A percentile compares a stretch with the other conserved stretches of the same genome.
Conservation (phyloP, 2,113 vertebrate genomes). For the Phasianus colchicus region DNA sequence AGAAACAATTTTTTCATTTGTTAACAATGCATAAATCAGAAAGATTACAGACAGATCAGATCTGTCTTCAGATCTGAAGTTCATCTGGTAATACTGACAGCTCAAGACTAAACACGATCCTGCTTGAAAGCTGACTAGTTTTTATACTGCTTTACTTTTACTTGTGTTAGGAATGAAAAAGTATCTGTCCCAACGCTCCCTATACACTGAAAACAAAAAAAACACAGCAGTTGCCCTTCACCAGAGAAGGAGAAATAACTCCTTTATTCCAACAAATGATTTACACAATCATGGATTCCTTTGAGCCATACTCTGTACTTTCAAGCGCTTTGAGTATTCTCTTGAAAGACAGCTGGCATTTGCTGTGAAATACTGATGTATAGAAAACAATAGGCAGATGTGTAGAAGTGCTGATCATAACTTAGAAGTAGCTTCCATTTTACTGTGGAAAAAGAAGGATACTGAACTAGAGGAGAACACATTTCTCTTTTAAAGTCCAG, state of each 20-base stretch:
- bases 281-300: not conserved
- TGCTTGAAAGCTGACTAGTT: constrained; percentile 4
- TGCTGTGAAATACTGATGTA: not conserved
- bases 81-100: not conserved
- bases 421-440: not conserved
- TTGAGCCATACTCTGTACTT: not conserved
- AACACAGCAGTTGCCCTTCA: not conserved
- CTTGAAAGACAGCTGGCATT: not conserved
- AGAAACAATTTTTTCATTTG: not conserved
- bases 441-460: not conserved
- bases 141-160: not conserved
- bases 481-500: not conserved
- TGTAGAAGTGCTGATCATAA: not conserved
- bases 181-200: not conserved
- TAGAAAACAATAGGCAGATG: not conserved
- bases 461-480: not conserved
- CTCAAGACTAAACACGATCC: not conserved
- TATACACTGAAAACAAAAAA: not conserved
- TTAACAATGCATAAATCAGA: not conserved
- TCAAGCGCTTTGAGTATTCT: not conserved
- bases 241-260: not conserved
- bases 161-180: not conserved
- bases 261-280: not conserved
- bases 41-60: not conserved
- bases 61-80: not conserved